A percentile compares a stretch with the other conserved stretches of the same genome.
Conservation (phyloP, 2,113 vertebrate genomes). For the Marmota flaviventris region DNA sequence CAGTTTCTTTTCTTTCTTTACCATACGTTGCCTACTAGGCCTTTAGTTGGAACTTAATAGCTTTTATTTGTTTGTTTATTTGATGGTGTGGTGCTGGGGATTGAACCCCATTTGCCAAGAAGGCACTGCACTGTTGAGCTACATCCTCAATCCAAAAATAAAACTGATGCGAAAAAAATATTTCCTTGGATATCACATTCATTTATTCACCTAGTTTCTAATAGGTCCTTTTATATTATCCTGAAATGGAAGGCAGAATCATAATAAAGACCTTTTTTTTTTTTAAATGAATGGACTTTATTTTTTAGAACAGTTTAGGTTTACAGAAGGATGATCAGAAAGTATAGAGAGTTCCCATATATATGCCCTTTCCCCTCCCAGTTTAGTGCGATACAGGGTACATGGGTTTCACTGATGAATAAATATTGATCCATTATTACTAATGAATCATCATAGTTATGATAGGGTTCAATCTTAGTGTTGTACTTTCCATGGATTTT, state of each 20-base stretch:
- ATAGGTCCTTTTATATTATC: background rate
- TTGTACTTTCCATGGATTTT: background rate
- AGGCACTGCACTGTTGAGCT: no score
- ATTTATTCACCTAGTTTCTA: background rate
- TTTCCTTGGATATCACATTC: background rate
- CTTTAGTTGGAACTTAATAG: background rate
- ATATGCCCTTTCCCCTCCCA: background rate
- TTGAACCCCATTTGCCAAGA: background rate
- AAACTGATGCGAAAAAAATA: background rate
- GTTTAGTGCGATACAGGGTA: background rate
- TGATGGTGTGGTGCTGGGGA: background rate
- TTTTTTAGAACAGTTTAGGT: slow-evolving; percentile 8
- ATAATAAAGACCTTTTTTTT: background rate
- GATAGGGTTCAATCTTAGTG: background rate
- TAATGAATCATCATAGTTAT: background rate
- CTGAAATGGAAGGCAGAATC: background rate
- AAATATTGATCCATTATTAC: background rate
- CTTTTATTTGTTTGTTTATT: background rate
- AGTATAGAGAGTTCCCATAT: background rate
- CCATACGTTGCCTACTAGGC: background rate
- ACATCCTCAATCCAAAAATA: background rate
- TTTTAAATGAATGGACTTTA: background rate
- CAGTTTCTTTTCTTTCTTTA: background rate
- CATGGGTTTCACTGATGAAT: background rate
- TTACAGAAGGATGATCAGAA: background rate